Evolutionary conservation across 2,888 invertebrate species (phyloP), one percentile per base, ranked within the genome.

Genomic region (Eupithecia inturbata): DNA sequence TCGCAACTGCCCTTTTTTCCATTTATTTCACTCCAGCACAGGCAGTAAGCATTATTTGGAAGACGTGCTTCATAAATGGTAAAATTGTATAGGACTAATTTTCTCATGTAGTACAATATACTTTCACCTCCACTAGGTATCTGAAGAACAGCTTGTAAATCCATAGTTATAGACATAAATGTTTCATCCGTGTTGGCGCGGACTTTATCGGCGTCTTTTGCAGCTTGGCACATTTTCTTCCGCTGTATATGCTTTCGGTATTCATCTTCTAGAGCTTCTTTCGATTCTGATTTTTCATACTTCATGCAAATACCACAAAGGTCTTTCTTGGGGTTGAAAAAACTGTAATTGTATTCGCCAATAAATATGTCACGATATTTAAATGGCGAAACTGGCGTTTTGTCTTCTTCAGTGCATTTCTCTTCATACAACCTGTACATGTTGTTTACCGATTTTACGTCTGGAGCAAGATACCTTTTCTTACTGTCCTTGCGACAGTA

Each of bases 391-490:
- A 64, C 63, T 5, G 0, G 36, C n/a, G 31, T 33, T 64, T 33
- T 31, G 1, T 64, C 33, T n/a, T 31, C 36, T 33, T 64, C 63
- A 19, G 31, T 33, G 63, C 63, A 64, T 53, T 53, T 33, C 80
- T 78, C 80, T 68, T 69, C 57, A 28, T 70, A 81, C 57, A 77
- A 82, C 80, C 67, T 73, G 31, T 74, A 78, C 39, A 73, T 81
- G 77, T 68, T 79, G 66, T 73, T 77, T 60, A 73, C 60, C 64
- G 72, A 73, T 57, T 73, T 73, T 66, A 69, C 72, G 53, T 72
- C 70, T 33, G 67, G 72, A 62, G 57, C 73, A 66, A 76, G 67
- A 73, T 68, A 73, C 68, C 68, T 71, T 41, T 71, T 71, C 63
- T 73, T 76, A 49, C 63, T 73, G 57, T 73, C 71, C 67, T 76